phyloP scores from a whole-genome alignment of 2,888 invertebrate species.

The Clanis bilineata region DNA sequence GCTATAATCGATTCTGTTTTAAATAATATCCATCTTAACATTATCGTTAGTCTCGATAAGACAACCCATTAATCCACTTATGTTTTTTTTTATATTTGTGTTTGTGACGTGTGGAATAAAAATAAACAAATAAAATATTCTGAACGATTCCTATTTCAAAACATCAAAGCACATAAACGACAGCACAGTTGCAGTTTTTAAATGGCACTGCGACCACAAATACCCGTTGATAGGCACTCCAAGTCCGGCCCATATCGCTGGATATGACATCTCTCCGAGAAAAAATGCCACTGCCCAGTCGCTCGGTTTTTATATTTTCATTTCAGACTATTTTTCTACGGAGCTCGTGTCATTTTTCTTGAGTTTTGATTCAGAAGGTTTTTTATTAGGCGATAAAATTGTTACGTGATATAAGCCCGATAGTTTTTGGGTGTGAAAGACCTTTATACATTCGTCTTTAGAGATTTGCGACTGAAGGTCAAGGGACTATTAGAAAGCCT shows the following conservation, averaged over 20 bases:
- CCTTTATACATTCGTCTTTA: too few species aligned
- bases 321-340: slow-evolving; percentile 11
- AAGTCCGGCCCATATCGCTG: slow-evolving; percentile 3
- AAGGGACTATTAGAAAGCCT: neutral
- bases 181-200: neutral
- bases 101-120: too few species aligned
- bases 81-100: too few species aligned
- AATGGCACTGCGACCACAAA: neutral
- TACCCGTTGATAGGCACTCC: neutral
- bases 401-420: neutral
- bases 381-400: slow-evolving; percentile 8
- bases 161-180: neutral
- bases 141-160: neutral
- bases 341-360: slow-evolving; percentile 17
- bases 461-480: neutral
- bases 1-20: too few species aligned
- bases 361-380: slow-evolving; percentile 12
- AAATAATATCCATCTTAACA: too few species aligned
- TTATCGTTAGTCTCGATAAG: too few species aligned
- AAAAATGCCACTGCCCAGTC: slow-evolving; percentile 17
- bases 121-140: too few species aligned
- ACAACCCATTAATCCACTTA: too few species aligned
- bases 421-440: neutral
- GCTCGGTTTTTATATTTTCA: slow-evolving; percentile 15
- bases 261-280: slow-evolving; percentile 16